Evolutionary conservation across 2,797 vertebrate genomes (phyloP), one percentile per base, ranked within the genome.

Genomic region (Anguilla obscura): DNA sequence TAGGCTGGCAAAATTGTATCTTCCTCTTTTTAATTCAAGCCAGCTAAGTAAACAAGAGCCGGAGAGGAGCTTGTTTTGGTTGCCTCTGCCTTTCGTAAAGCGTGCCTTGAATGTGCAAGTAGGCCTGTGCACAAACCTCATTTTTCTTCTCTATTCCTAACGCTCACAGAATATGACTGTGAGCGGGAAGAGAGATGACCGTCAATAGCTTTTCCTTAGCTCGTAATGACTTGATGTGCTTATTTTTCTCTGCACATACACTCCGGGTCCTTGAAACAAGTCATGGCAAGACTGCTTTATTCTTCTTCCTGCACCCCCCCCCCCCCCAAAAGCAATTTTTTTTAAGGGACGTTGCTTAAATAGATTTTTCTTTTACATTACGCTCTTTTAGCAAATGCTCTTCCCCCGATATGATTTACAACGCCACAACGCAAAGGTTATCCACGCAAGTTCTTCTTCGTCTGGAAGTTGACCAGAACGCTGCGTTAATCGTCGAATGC

Each of bases 161-260:
- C 58, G 87, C 87, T 58, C 83, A 76, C 84, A 80, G 69, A 86
- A 79, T 69, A 63, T 86, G 69, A 54, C 86, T 50, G 71, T 85
- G 84, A 60, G 71, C 87, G 24, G 87, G 56, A 87, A 87, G 86
- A 79, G 86, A 79, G 86, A 87, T 80, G 71, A 86, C 66, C 79
- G 48, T n/a, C 86, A 76, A 21, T 40, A 87, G 52, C 56, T 88
- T 88, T 82, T 56, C 69, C 83, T 74, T 56, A 30, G 50, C 87
- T 79, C 45, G 74, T 85, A 79, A 80, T 82, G 87, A 86, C 84
- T 60, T 74, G 9, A 66, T 85, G 87, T 85, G 84, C 69, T 88
- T 71, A 54, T 88, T 88, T 85, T 88, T 63, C 74, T 52, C 14
- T 52, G 14, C 63, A 58, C 54, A 85, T 16, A 85, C 58, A 76